Evolutionary conservation across 1,140 invertebrate species (phyloP).

Genomic region (Brachionus sp.): DNA sequence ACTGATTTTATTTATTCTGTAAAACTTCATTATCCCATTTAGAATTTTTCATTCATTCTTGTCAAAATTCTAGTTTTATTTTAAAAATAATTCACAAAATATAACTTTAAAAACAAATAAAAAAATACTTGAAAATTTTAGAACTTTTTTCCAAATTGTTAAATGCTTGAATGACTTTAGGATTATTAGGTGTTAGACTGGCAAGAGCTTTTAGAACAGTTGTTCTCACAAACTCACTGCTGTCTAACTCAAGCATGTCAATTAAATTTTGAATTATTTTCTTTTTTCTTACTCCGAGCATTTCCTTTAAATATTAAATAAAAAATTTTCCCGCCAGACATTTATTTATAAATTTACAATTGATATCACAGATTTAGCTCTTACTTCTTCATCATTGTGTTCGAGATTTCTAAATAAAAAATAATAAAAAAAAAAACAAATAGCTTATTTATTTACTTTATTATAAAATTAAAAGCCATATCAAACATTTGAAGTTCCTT

Average conservation of each 20-base stretch:
- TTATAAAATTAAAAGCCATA: constrained; percentile 52
- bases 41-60: constrained; percentile 24
- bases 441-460: constrained; percentile 50
- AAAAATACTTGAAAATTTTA: constrained; percentile 33
- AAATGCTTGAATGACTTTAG: constrained; percentile 22
- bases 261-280: constrained; percentile 52
- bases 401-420: constrained; percentile 51
- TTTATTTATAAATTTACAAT: constrained; percentile 49
- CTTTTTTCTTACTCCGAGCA: constrained; percentile 56
- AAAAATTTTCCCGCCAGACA: not conserved
- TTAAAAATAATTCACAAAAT: not conserved
- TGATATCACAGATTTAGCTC: constrained; percentile 56
- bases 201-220: constrained; percentile 50
- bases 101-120: not conserved
- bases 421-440: not conserved
- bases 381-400: constrained; percentile 52
- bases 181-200: constrained; percentile 4
- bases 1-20: not conserved
- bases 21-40: too few relatives aligned
- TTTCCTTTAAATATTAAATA: constrained; percentile 50
- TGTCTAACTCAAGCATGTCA: constrained; percentile 57
- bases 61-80: not conserved
- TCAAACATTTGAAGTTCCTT: constrained; percentile 54
- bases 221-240: constrained; percentile 56
- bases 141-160: constrained; percentile 42